Percentiles rank a stretch among this genome's conserved stretches.
Evolutionary conservation across 2,797 vertebrate species (phyloP).

Genomic region (Ptychobarbus kaznakovi): DNA sequence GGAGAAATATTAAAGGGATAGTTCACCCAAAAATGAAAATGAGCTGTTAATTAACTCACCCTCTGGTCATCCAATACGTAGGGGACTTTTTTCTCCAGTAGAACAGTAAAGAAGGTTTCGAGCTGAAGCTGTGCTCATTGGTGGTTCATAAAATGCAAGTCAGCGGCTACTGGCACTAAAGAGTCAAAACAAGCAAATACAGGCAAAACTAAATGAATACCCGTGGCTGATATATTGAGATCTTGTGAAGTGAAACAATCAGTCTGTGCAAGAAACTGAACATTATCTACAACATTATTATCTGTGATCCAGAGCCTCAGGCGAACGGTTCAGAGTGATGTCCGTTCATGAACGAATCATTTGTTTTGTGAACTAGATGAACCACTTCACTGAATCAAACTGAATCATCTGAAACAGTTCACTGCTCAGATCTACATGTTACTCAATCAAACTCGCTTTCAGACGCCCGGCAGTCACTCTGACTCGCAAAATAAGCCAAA

Average conservation of each 20-base stretch:
- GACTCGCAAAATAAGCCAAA: not conserved
- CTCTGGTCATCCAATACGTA: not conserved
- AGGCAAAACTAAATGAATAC: not conserved
- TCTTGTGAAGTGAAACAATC: not conserved
- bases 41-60: not conserved
- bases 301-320: not conserved
- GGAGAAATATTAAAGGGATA: not conserved
- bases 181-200: not conserved
- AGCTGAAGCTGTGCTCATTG: not conserved
- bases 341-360: not conserved
- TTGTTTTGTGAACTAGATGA: not conserved
- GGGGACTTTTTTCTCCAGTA: not conserved
- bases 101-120: not conserved
- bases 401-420: not conserved
- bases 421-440: not conserved
- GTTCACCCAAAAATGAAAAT: not conserved
- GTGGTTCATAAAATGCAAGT: not conserved
- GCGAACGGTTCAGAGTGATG: not conserved
- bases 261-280: too few species aligned
- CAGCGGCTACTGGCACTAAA: accelerated
- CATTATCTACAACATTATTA: not conserved
- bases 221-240: not conserved
- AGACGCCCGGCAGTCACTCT: not conserved
- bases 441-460: not conserved
- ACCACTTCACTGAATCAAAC: not conserved